Conservation (phyloP, 1,140 invertebrate genomes). For the Ostrea denselamellosa region DNA sequence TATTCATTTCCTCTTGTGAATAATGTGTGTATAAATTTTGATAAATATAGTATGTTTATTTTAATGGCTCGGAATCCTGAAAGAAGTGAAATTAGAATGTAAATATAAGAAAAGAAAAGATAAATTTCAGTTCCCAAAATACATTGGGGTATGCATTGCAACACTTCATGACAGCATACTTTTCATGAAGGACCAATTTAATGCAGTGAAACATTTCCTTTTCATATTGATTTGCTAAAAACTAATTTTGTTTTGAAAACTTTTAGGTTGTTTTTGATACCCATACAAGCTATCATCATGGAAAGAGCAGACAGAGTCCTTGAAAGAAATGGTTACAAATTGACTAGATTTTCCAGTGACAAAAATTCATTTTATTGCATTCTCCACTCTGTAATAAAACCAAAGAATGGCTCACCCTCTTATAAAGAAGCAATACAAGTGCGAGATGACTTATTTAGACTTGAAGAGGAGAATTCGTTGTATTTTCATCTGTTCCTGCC, state of each 20-base stretch:
- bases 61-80: no score
- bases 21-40: no score
- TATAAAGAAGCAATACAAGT: background rate
- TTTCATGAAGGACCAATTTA: no score
- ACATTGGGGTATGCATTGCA: background rate
- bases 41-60: no score
- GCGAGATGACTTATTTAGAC: background rate
- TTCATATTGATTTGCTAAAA: no score
- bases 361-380: background rate
- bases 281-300: background rate
- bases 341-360: background rate
- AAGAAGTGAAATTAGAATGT: no score
- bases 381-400: background rate
- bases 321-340: background rate
- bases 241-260: background rate
- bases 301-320: background rate
- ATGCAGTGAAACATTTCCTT: no score
- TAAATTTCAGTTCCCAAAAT: background rate
- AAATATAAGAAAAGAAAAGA: background rate
- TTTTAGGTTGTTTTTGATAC: background rate
- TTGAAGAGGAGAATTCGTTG: background rate
- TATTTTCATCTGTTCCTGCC: conserved; percentile 17
- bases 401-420: background rate
- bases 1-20: no score
- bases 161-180: no score